Base-by-base conservation (phyloP, 1,140 invertebrate genomes). In the Macrobrachium nipponense region DNA sequence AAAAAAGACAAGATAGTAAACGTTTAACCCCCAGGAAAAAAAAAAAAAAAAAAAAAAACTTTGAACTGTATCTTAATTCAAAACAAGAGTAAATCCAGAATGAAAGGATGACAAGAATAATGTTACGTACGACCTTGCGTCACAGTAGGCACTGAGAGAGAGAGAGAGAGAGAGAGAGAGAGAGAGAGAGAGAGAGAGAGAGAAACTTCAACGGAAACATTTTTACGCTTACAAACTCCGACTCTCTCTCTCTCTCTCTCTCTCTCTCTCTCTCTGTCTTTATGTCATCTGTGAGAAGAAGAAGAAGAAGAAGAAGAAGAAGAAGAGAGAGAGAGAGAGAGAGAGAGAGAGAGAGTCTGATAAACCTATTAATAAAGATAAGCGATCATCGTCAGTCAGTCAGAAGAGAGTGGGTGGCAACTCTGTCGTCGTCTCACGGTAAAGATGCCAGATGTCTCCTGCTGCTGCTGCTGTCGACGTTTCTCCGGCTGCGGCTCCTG, bases 341-440 rank as follows among this genome's bases (percentile, higher is more conserved):
- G 66, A 58, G 27, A n/a, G 68, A 73, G 5, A 59, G 70, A 36
- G 72, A 82, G 59, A 75, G 58, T 75, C 73, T 62, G 75, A 82
- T 82, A 82, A 82, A 75, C 68, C 58, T 82, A 82, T 82, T 82
- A 82, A 82, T 82, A 82, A 76, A 82, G 81, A 82, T 76, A 76
- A 76, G 58, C 73, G 60, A n/a, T 43, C 36, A 17, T 59, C 62
- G 81, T 36, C 27, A 36, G 27, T 36, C 27, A 36, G 27, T 36
- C 27, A 36, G 27, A 36, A 23, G 81, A 62, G 60, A 66, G 80
- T 82, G 81, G 70, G 81, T 82, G 81, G 81, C 81, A 82, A 51
- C 51, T 8, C 12, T 12, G 8, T 12, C 51, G 12, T 10, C 51
- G 27, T 36, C 27, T 36, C 27, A 82, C 80, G 66, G 58, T 15